Evolutionary conservation across 1,140 invertebrate species (phyloP).

Genomic region (Drepana arcuata): DNA sequence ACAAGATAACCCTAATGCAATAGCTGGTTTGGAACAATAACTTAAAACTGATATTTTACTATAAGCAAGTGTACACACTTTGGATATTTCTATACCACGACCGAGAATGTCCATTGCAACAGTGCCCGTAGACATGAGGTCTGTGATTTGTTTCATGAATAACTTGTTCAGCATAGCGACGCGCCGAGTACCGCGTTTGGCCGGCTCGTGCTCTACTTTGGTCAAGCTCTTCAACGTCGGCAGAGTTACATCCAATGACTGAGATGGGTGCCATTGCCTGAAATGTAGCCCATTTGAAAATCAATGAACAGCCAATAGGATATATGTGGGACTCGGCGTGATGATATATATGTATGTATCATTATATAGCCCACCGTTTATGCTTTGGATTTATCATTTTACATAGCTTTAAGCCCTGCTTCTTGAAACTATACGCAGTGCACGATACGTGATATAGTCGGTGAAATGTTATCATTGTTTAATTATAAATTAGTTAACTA

Average conservation of each 20-base stretch:
- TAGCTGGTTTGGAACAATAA: conserved; percentile 8
- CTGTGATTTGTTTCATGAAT: conserved; percentile 85
- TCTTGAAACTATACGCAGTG: conserved; percentile 30
- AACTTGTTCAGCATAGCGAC: conserved; percentile 80
- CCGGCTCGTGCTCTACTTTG: conserved; percentile 46
- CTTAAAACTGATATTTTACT: conserved; percentile 13
- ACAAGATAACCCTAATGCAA: too few relatives aligned
- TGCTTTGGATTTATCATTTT: conserved; percentile 55
- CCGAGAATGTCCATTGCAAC: conserved; percentile 74
- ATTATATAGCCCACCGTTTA: too few relatives aligned
- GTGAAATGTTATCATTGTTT: conserved; percentile 15
- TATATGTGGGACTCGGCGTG: too few relatives aligned
- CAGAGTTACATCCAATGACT: conserved; percentile 20
- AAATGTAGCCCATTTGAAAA: too few relatives aligned
- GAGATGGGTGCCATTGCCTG: conserved; percentile 47
- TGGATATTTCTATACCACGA: conserved; percentile 78
- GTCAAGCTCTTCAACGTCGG: conserved; percentile 52
- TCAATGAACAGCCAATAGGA: too few relatives aligned
- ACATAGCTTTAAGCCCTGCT: conserved; percentile 45
- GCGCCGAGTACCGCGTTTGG: conserved; percentile 65
- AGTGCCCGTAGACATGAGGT: conserved; percentile 80
- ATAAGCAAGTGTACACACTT: too few relatives aligned
- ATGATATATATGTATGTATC: too few relatives aligned
- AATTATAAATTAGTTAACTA: neutral
- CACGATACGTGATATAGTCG: conserved; percentile 40